Evolutionary conservation across 2,113 vertebrate species (phyloP).

Genomic region (Aleadryas rufinucha): DNA sequence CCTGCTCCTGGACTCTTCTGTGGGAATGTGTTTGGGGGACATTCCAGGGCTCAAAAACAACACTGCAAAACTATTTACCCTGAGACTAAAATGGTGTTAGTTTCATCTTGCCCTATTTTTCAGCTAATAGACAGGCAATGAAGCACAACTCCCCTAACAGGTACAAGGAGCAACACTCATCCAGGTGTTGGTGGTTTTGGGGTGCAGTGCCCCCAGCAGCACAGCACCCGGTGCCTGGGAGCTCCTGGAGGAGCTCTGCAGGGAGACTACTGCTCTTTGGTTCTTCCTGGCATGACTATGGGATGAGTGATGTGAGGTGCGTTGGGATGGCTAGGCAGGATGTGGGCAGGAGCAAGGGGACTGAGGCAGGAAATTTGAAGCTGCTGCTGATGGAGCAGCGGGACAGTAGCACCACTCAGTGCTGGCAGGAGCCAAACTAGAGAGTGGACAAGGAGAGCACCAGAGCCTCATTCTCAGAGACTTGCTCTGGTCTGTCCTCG

Average conservation of each 20-base stretch:
- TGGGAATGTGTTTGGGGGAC: background rate
- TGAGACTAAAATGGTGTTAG: background rate
- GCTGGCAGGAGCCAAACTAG: background rate
- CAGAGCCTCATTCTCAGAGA: background rate
- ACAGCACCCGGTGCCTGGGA: fast-evolving
- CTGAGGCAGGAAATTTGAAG: background rate
- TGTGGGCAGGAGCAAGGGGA: background rate
- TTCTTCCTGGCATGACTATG: background rate
- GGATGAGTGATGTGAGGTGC: fast-evolving
- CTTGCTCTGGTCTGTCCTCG: background rate
- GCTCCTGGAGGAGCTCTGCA: background rate
- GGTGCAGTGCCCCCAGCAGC: background rate
- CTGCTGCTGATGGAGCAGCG: background rate
- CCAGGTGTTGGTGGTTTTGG: fast-evolving
- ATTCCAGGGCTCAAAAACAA: background rate
- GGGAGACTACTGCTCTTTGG: background rate
- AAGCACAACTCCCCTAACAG: background rate
- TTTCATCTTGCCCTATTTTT: background rate
- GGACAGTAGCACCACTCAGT: fast-evolving
- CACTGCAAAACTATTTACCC: background rate
- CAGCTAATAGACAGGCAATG: background rate
- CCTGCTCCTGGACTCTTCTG: background rate
- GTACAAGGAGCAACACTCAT: background rate
- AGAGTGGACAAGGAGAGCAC: background rate
- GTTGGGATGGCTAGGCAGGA: background rate